phyloP scores from a whole-genome alignment of 2,113 vertebrate species.

The Melanerpes aurifrons region DNA sequence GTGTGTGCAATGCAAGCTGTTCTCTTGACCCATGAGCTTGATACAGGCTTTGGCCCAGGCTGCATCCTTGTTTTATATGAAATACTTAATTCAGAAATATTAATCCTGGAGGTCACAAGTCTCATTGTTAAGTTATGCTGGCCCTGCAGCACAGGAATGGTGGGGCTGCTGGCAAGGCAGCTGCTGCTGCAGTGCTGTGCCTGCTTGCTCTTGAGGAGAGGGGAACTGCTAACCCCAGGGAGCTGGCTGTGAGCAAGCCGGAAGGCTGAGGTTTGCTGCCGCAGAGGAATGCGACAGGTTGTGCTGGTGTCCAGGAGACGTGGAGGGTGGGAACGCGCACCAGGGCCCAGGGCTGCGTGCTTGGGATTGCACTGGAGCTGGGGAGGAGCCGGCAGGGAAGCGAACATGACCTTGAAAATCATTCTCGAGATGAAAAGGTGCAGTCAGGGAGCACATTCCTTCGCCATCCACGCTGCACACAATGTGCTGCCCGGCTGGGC shows the following conservation, averaged over 20 bases:
- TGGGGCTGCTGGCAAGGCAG: background rate
- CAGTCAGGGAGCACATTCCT: conserved; percentile 32
- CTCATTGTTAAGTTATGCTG: rapidly evolving
- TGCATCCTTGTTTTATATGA: rapidly evolving
- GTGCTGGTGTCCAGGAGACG: conserved; percentile 72
- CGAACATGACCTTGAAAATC: conserved; percentile 73
- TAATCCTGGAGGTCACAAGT: background rate
- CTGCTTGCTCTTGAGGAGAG: background rate
- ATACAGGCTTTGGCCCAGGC: background rate
- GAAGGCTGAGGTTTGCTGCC: conserved; percentile 33
- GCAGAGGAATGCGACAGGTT: conserved; percentile 69
- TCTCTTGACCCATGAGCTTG: rapidly evolving
- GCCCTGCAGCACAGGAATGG: background rate
- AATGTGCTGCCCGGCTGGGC: background rate
- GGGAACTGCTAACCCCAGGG: background rate
- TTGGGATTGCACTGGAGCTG: conserved; percentile 68
- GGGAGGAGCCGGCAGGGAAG: conserved; percentile 72
- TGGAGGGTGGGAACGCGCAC: conserved; percentile 70
- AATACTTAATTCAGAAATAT: background rate
- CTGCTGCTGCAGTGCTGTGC: background rate
- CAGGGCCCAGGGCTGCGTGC: conserved; percentile 77
- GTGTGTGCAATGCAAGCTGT: rapidly evolving
- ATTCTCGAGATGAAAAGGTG: conserved; percentile 59
- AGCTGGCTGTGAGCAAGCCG: background rate
- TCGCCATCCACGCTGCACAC: background rate